These are phyloP conservation scores for Rhinoderma darwinii DNA, from an alignment of 2,113 vertebrate species.

Conservation along the genomic window DNA sequence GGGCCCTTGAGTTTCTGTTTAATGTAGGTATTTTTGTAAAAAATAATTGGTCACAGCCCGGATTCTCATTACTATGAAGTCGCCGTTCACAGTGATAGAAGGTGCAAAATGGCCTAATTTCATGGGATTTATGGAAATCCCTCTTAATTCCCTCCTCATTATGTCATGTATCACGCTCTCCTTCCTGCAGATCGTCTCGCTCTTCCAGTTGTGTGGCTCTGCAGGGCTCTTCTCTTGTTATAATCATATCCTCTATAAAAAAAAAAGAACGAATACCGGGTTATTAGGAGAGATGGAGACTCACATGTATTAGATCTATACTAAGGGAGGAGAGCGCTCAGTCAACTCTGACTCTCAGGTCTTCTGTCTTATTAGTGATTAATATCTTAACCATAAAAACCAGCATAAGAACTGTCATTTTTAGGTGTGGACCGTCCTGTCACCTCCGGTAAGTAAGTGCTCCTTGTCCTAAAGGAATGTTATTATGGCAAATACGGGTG, in stretches of 20 bases:
- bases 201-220: background rate
- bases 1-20: too few relatives aligned
- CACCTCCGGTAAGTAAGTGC: conserved; percentile 19
- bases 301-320: background rate
- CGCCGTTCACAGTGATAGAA: background rate
- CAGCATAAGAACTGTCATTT: conserved; percentile 13
- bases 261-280: background rate
- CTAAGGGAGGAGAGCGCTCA: background rate
- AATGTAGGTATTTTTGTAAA: background rate
- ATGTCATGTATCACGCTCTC: background rate
- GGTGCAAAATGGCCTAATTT: background rate
- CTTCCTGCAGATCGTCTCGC: background rate
- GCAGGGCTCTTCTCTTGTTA: background rate
- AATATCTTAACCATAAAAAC: conserved; percentile 26
- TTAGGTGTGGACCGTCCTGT: conserved; percentile 13
- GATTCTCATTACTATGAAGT: background rate
- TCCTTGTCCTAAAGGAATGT: background rate
- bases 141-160: background rate
- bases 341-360: background rate
- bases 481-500: background rate
- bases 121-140: background rate
- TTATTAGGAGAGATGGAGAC: background rate
- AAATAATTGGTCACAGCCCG: background rate
- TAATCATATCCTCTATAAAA: conserved; percentile 18
- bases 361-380: conserved; percentile 12